Evolutionary conservation across 2,113 vertebrate species (phyloP), one percentile per base, ranked within the genome.

Genomic region (Dromas ardeola): DNA sequence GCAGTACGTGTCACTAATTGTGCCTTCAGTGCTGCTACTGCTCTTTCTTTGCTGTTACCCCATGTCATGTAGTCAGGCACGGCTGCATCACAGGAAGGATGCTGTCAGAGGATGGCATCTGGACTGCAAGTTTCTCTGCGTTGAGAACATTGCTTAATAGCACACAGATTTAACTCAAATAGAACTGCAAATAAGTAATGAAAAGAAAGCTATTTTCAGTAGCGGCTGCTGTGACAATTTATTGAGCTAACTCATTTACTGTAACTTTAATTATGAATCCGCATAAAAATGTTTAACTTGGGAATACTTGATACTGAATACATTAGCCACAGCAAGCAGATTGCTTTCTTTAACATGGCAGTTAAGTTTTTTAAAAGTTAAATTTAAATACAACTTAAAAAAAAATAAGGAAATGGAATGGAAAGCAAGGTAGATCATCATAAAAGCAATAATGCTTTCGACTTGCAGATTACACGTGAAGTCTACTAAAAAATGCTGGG

Each of bases 191-290:
- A 50, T 72, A 78, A 90, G 58, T 12, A 52, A 70, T 49, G 66
- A 55, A 59, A 74, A 80, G 29, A 32, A 50, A 82, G 74, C 81
- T 88, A 88, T 90, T 92, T 80, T 79, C 88, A 65, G 89, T 62
- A 36, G 78, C 1, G 27, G 34, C 81, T 91, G 84, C 87, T 86
- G 34, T 93, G 84, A 52, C 70, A 82, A 61, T 90, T 95, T 90
- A 53, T 93, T 61, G 43, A 82, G 58, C 56, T 71, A 95, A 90
- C 81, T 96, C 84, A 56, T 90, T 88, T 91, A 42, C 43, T 86
- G 50, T 81, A 62, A 82, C 76, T 92, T 91, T 78, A 92, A 88
- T 86, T 84, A 92, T 81, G 80, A 96, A 88, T 95, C 59, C 91
- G 63, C 63, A 92, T 93, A 62, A 70, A 94, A 82, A 91, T 80